Evolutionary conservation across 2,113 vertebrate species (phyloP), one percentile per base, ranked within the genome.

Genomic region (Camelus bactrianus): DNA sequence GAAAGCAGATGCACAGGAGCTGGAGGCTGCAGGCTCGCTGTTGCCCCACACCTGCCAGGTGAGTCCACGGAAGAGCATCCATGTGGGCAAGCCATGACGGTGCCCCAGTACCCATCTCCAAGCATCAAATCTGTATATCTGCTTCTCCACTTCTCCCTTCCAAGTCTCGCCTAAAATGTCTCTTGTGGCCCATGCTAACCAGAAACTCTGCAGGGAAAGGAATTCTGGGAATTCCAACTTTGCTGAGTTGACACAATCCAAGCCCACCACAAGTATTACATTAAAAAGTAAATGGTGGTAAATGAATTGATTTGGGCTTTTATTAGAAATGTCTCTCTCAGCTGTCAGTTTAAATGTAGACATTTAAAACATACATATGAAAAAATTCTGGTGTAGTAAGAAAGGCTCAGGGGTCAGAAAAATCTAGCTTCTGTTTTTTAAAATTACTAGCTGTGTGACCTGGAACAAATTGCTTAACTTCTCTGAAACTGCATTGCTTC

Each of bases 51-150:
- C 81, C 35, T 1, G 5, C 12, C 38, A 35, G 77, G 38, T 17
- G 38, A 30, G 26, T 75, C 9, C 0, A 0, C 19, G 1, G 38
- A 11, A 4, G 42, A 26, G 19, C 0, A 0, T 9, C 0, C 1
- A 12, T 1, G 14, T 11, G 15, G 6, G 52, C 2, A 52, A 11
- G 28, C 48, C 22, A 9, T 0, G 1, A 1, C 50, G 4, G 0
- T 0, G 0, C 11, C 22, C 28, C 17, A 0, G 14, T 0, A 0
- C n/a, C 35, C 28, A 26, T 42, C 28, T 7, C 19, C 14, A 0
- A 8, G 42, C 38, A 0, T 32, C 0, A 64, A 48, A 30, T 2
- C 24, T 4, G 16, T 5, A 0, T 1, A 3, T 24, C 64, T 32
- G 62, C 77, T 3, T 3, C 72, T 67, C 26, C 54, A 11, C n/a